Percentiles rank a stretch among this genome's conserved stretches.
Conservation (phyloP, 2,888 invertebrate species). For the Chydorus sphaericus region DNA sequence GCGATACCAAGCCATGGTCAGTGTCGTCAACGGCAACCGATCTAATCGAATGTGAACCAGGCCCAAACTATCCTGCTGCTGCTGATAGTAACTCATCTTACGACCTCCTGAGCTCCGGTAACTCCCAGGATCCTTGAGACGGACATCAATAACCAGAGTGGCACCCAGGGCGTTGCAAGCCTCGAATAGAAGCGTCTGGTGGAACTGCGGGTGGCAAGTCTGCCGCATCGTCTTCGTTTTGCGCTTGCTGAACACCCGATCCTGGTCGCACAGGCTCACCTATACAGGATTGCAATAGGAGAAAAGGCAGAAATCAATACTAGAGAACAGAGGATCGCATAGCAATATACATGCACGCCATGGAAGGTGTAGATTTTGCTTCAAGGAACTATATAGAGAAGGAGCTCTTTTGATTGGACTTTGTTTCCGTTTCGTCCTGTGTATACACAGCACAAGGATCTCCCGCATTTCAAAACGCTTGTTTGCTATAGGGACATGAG, state of each 20-base stretch:
- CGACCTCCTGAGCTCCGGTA: not conserved
- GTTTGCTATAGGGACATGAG: no score
- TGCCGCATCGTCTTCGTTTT: slow-evolving; percentile 74
- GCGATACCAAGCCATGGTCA: slow-evolving; percentile 80
- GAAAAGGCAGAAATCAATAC: no score
- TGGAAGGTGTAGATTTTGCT: no score
- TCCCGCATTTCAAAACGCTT: no score
- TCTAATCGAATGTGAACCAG: slow-evolving; percentile 76
- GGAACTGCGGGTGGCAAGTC: slow-evolving; percentile 68
- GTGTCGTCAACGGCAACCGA: slow-evolving; percentile 58
- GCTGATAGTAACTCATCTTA: slow-evolving; percentile 65
- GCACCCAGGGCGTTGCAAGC: slow-evolving; percentile 34
- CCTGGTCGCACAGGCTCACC: slow-evolving; percentile 62
- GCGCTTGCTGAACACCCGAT: slow-evolving; percentile 76
- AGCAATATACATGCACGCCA: no score
- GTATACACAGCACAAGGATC: no score
- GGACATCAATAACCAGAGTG: not conserved
- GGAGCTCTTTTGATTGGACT: no score
- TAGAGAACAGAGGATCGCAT: no score
- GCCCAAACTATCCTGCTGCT: slow-evolving; percentile 40
- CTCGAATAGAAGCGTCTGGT: slow-evolving; percentile 71
- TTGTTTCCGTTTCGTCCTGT: no score
- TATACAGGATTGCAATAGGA: not conserved
- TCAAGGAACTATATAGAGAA: no score
- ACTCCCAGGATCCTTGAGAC: not conserved